Evolutionary conservation across 2,113 vertebrate genomes (phyloP).

Genomic region (Phaetusa simplex): DNA sequence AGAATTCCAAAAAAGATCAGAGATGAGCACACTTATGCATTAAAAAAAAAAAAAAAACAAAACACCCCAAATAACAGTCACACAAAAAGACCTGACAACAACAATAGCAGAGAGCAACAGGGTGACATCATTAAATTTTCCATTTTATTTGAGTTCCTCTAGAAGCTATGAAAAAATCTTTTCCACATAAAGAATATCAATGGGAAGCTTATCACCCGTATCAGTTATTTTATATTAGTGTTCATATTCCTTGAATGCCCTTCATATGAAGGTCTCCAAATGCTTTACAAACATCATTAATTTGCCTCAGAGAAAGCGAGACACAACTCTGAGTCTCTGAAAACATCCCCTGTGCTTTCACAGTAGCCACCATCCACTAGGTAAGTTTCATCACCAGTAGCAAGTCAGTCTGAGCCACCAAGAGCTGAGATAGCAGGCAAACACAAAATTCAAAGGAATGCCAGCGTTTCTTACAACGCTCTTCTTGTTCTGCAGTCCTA

Average conservation of each 20-base stretch:
- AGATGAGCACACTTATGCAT: not conserved
- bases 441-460: not conserved
- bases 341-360: not conserved
- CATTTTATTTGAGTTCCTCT: conserved; percentile 45
- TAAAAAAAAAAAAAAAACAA: not conserved
- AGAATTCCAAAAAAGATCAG: not conserved
- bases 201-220: conserved; percentile 22
- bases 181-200: conserved; percentile 10
- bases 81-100: conserved; percentile 9
- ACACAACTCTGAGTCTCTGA: not conserved
- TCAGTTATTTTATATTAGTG: conserved; percentile 45
- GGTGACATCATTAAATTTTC: conserved; percentile 46
- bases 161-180: not conserved
- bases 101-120: not conserved
- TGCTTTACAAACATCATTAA: conserved; percentile 3
- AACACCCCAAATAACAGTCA: not conserved
- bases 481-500: not conserved
- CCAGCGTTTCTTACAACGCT: not conserved
- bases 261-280: not conserved
- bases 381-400: not conserved
- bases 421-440: not conserved
- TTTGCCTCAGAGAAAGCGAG: not conserved
- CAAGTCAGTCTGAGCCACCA: fast-evolving
- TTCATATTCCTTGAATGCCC: not conserved
- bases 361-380: not conserved